Conservation (phyloP, 2,888 invertebrate genomes). For the Aphrophora alni region DNA sequence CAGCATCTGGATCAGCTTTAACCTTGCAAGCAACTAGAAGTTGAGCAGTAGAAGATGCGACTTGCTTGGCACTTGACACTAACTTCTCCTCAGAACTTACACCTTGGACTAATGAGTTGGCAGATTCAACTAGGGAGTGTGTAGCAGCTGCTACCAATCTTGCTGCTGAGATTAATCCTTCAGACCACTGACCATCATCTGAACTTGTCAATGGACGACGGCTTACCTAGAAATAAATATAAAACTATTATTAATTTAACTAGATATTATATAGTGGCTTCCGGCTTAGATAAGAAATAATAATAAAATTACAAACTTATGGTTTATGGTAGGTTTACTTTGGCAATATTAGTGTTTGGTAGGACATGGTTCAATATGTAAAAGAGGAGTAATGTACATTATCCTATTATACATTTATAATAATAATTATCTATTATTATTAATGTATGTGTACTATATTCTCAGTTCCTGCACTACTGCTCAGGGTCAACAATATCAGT, state of each 20-base stretch:
- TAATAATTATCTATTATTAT: no score
- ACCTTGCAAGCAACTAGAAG: constrained; percentile 96
- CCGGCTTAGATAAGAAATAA: no score
- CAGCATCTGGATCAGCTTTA: constrained; percentile 95
- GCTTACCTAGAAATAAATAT: constrained; percentile 61
- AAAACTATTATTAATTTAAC: constrained; percentile 6
- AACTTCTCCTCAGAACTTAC: constrained; percentile 93
- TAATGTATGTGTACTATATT: no score
- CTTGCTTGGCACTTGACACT: constrained; percentile 94
- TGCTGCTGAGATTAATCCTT: constrained; percentile 95
- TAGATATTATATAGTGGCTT: no score
- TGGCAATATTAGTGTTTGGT: no score
- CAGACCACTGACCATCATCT: constrained; percentile 98
- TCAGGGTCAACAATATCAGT: no score
- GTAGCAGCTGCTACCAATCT: constrained; percentile 96
- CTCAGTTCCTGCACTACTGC: no score
- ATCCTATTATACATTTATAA: no score
- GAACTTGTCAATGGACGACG: constrained; percentile 82
- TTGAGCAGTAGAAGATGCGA: constrained; percentile 97
- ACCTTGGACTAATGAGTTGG: constrained; percentile 94
- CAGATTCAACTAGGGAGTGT: constrained; percentile 96
- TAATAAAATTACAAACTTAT: no score
- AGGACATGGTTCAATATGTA: no score
- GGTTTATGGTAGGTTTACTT: no score
- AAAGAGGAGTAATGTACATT: no score